Percentiles rank a stretch among this genome's conserved stretches.
Conservation (phyloP, 1,140 invertebrate species). For the Cyphomyrmex costatus region DNA sequence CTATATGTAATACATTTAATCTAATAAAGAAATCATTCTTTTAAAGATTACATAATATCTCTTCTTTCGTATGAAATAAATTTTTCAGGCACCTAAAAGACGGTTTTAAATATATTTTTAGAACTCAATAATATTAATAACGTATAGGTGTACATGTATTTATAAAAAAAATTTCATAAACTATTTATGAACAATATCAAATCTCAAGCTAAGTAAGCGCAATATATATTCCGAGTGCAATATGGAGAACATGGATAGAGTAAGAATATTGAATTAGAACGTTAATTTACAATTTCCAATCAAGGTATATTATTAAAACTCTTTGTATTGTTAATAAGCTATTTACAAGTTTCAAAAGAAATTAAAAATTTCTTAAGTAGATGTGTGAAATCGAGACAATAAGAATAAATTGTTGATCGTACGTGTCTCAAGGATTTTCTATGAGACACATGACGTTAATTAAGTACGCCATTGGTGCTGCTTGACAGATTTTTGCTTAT, state of each 20-base stretch:
- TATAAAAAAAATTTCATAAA: no score
- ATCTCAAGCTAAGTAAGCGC: not conserved
- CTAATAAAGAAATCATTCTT: not conserved
- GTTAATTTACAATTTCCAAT: not conserved
- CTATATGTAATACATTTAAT: not conserved
- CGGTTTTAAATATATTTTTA: not conserved
- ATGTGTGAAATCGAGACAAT: not conserved
- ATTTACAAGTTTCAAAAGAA: not conserved
- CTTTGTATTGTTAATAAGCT: not conserved
- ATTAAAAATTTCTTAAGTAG: constrained; percentile 13
- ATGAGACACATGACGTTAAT: constrained; percentile 49
- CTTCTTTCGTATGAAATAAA: not conserved
- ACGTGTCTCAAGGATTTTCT: not conserved
- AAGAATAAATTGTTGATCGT: constrained; percentile 34
- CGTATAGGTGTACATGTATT: not conserved
- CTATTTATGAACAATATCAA: constrained; percentile 14
- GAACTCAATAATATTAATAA: constrained; percentile 20
- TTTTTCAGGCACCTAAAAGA: not conserved
- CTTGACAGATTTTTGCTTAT: constrained; percentile 81
- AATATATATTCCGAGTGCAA: not conserved
- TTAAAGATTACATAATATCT: not conserved
- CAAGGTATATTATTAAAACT: constrained; percentile 10
- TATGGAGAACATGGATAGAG: not conserved
- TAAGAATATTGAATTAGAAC: not conserved
- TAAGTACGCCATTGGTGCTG: constrained; percentile 57